Percentiles rank a stretch among this genome's conserved stretches.
phyloP scores from a whole-genome alignment of 2,888 invertebrate species.

The Drosophila peninsularis region DNA sequence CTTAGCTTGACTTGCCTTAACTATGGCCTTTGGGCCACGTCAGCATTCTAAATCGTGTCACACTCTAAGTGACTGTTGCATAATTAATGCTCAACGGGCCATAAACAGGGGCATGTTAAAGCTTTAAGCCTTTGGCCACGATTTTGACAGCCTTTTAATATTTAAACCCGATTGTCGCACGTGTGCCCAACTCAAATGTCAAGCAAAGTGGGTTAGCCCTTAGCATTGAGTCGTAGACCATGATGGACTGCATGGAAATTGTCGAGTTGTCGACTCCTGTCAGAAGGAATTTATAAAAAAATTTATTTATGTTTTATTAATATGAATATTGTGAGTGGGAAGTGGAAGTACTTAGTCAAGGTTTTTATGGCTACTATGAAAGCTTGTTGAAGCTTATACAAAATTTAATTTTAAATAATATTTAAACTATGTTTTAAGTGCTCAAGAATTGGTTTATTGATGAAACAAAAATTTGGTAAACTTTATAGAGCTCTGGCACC shows the following conservation, averaged over 20 bases:
- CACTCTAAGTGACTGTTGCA: constrained; percentile 35
- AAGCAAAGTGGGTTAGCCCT: neutral
- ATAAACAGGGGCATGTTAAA: constrained; percentile 24
- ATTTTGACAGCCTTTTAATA: constrained; percentile 10
- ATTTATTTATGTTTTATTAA: neutral
- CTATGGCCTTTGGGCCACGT: constrained; percentile 18
- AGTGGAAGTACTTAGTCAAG: too few relatives aligned
- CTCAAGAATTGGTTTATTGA: too few relatives aligned
- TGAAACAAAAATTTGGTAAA: too few relatives aligned
- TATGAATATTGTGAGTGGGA: neutral
- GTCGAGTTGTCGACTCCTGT: neutral
- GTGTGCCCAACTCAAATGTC: constrained; percentile 6
- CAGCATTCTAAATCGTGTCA: constrained; percentile 15
- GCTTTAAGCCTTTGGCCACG: constrained; percentile 17
- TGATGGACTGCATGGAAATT: neutral
- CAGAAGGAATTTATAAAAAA: neutral
- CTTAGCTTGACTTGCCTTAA: neutral
- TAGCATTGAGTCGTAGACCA: too few relatives aligned
- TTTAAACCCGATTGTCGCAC: constrained; percentile 6
- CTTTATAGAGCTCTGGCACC: too few relatives aligned
- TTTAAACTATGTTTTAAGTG: too few relatives aligned
- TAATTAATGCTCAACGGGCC: constrained; percentile 23
- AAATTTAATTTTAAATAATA: too few relatives aligned
- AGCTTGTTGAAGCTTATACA: neutral
- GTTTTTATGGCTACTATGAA: neutral